Percentiles rank a stretch among this genome's conserved stretches.
phyloP scores from a whole-genome alignment of 2,113 vertebrate genomes.

The Anarhynchus alexandrinus region DNA sequence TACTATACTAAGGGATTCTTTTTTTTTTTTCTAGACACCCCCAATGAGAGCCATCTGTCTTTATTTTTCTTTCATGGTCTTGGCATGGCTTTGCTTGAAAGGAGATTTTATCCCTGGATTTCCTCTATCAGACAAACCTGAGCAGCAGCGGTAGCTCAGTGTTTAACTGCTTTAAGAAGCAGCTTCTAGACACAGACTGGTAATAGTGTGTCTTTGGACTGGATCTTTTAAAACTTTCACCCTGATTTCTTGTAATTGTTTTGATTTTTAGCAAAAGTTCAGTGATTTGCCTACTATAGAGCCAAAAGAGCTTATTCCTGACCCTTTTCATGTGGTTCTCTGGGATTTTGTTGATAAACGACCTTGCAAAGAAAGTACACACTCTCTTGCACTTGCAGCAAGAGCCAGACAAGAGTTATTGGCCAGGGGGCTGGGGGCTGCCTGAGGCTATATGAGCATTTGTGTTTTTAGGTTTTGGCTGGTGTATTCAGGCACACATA shows the following conservation, averaged over 20 bases:
- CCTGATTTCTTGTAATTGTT: not conserved
- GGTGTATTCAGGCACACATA: conserved; percentile 60
- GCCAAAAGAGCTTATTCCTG: not conserved
- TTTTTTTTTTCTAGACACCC: not conserved
- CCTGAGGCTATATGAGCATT: conserved; percentile 2
- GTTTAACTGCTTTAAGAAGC: not conserved
- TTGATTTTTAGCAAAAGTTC: not conserved
- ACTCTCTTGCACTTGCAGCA: not conserved
- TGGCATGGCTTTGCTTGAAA: not conserved
- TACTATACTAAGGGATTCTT: not conserved
- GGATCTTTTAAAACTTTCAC: not conserved
- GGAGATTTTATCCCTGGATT: not conserved
- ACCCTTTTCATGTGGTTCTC: not conserved
- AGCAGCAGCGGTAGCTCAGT: not conserved
- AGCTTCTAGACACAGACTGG: not conserved
- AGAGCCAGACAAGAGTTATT: conserved; percentile 53
- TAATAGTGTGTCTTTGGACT: not conserved
- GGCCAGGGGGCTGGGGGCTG: conserved; percentile 33
- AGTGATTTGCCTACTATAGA: not conserved
- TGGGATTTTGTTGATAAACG: conserved; percentile 8
- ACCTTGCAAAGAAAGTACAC: not conserved
- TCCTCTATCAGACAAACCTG: conserved; percentile 32
- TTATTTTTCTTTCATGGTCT: not conserved
- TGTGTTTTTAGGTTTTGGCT: conserved; percentile 31
- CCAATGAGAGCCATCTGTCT: not conserved